Evolutionary conservation across 2,113 vertebrate species (phyloP).

Genomic region (Excalfactoria chinensis): DNA sequence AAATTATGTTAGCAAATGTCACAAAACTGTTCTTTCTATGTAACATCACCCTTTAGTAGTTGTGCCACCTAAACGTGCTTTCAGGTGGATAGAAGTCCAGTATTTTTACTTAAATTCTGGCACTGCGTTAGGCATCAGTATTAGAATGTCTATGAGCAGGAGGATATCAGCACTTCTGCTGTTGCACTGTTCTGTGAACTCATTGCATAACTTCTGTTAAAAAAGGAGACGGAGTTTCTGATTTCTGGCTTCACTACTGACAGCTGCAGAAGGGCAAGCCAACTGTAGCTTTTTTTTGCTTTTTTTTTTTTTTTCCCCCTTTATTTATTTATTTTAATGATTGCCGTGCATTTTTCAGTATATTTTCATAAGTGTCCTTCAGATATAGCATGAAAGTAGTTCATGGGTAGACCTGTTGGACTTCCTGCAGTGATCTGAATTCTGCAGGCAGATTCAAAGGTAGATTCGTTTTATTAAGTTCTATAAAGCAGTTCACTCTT

Average conservation of each 20-base stretch:
- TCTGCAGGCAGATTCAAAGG: neutral
- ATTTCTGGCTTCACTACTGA: neutral
- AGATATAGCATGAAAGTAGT: neutral
- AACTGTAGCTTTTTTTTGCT: neutral
- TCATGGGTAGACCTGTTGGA: neutral
- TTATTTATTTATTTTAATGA: neutral
- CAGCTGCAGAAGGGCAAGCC: neutral
- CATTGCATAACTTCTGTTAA: neutral
- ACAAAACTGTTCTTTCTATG: neutral
- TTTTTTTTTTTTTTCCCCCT: no score
- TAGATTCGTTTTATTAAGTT: neutral
- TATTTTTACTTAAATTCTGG: neutral
- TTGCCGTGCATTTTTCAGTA: neutral
- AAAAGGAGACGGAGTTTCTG: neutral
- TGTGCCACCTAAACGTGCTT: neutral
- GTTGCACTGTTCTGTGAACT: neutral
- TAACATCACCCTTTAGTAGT: neutral
- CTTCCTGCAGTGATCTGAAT: neutral
- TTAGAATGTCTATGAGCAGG: neutral
- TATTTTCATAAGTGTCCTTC: neutral
- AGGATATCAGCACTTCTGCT: neutral
- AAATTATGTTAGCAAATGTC: neutral
- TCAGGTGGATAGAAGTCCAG: neutral
- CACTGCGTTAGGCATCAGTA: neutral
- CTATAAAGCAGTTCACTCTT: neutral